Percentiles rank a stretch among this genome's conserved stretches.
Conservation (phyloP, 23 tunicate species). For the Botrylloides violaceus region DNA sequence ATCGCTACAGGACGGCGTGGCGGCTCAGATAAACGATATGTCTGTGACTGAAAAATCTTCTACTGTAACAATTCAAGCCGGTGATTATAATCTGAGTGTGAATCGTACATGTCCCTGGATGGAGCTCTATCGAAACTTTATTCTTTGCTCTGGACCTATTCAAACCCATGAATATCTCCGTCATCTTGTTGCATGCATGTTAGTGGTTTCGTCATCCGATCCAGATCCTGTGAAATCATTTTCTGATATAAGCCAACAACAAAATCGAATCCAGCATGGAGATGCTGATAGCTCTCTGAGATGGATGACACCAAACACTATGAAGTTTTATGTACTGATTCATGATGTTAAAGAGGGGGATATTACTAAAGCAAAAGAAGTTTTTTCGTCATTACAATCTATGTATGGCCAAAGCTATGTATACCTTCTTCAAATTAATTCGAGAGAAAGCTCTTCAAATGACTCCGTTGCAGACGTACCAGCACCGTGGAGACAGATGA, state of each 20-base stretch:
- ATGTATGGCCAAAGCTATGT: constrained; percentile 56
- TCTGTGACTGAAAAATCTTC: constrained; percentile 10
- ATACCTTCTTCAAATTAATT: constrained; percentile 58
- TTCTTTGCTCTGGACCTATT: constrained; percentile 44
- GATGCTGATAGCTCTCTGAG: constrained; percentile 15
- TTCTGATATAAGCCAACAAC: constrained; percentile 65
- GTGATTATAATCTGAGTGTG: constrained; percentile 33
- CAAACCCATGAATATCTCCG: constrained; percentile 67
- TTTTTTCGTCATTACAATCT: constrained; percentile 50
- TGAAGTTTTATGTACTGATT: constrained; percentile 78
- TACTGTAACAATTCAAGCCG: constrained; percentile 16
- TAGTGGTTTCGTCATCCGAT: constrained; percentile 83
- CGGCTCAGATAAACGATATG: constrained; percentile 7
- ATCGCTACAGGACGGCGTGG: background rate
- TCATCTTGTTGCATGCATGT: constrained; percentile 61
- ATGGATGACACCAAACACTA: constrained; percentile 95
- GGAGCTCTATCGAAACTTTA: constrained; percentile 60
- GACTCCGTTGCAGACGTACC: constrained; percentile 40
- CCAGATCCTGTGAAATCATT: constrained; percentile 88
- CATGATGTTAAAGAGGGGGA: constrained; percentile 72
- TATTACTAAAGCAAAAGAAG: constrained; percentile 40
- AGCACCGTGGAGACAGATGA: constrained; percentile 57
- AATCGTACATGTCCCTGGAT: constrained; percentile 84
- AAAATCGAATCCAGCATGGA: constrained; percentile 76
- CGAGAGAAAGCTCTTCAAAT: constrained; percentile 17